These are phyloP conservation scores for Chromis chromis DNA, from an alignment of 2,797 vertebrate species.

Conservation along the genomic window DNA sequence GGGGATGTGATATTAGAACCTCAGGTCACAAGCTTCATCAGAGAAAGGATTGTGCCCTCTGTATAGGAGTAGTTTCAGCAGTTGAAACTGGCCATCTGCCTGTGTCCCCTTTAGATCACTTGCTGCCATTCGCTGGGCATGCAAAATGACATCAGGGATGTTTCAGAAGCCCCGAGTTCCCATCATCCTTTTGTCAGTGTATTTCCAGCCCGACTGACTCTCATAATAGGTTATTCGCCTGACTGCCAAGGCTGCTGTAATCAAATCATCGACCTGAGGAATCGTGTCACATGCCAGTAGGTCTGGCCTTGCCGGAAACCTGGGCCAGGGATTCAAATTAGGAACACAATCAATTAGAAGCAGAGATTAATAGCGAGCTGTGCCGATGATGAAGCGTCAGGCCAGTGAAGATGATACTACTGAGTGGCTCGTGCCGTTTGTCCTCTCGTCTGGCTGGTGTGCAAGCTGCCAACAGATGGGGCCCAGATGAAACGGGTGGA, in stretches of 20 bases:
- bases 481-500: conserved; percentile 63
- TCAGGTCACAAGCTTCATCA: conserved; percentile 10
- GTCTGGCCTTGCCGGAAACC: conserved; percentile 8
- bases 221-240: conserved; percentile 37
- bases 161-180: conserved; percentile 44
- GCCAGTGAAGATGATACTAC: conserved; percentile 36
- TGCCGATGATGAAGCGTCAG: conserved; percentile 20
- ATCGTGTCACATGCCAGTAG: conserved; percentile 39
- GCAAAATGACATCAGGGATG: conserved; percentile 51
- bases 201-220: conserved; percentile 41
- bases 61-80: conserved; percentile 11
- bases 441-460: conserved; percentile 57
- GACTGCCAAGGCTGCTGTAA: conserved; percentile 36
- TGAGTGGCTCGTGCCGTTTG: conserved; percentile 52
- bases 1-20: neutral
- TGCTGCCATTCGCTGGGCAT: conserved; percentile 8
- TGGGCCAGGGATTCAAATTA: conserved; percentile 19
- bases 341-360: conserved; percentile 52
- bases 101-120: conserved; percentile 24
- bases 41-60: neutral
- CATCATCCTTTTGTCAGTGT: conserved; percentile 46
- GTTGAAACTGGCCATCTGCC: conserved; percentile 56
- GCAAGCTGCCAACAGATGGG: conserved; percentile 71
- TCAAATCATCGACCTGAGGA: conserved; percentile 47
- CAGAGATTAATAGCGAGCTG: conserved; percentile 48